Evolutionary conservation across 2,888 invertebrate species (phyloP), one percentile per base, ranked within the genome.

Genomic region (Drosophila engyochracea): DNA sequence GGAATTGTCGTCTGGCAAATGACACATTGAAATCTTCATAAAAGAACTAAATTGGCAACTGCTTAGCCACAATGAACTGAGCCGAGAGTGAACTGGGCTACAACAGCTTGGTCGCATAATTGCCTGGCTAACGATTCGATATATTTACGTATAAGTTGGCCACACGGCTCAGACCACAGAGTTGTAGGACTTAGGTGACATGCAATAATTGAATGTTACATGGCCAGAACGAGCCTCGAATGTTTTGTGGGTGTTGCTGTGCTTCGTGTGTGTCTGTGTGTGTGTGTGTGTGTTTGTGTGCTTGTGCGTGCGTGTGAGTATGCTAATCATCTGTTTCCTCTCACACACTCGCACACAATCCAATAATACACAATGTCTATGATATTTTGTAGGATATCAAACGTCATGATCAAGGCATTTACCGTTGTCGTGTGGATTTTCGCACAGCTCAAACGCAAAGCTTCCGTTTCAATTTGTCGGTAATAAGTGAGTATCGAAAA

Each of bases 341-440:
- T 62, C 69, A 60, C 68, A 63, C 58, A 52, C 28, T 33, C 51
- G 25, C 14, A 37, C 16, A 69, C 69, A 55, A 39, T 12, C 28
- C 16, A 79, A 65, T 84, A 81, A 81, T 82, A 69, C 61, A 61
- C 35, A 35, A 41, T 30, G 61, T 57, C 41, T 74, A 58, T 67
- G 59, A 30, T 60, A 73, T 74, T 81, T 85, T 91, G 28, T 91
- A 95, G 74, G 97, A 97, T 94, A 96, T 98, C 91, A 96, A 97
- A 94, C 95, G 97, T 55, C 96, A 96, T 91, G 98, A 98, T 94
- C 97, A 98, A 93, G 97, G 97, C 90, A 96, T 97, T 85, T 98
- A 98, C 94, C 95, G 98, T 78, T 98, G 98, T 94, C 95, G 98
- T 77, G 97, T 98, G 82, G 98, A 98, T 95, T 98, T 97, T 94